Evolutionary conservation across 2,888 invertebrate genomes (phyloP).

Genomic region (Ophion obscuratus): DNA sequence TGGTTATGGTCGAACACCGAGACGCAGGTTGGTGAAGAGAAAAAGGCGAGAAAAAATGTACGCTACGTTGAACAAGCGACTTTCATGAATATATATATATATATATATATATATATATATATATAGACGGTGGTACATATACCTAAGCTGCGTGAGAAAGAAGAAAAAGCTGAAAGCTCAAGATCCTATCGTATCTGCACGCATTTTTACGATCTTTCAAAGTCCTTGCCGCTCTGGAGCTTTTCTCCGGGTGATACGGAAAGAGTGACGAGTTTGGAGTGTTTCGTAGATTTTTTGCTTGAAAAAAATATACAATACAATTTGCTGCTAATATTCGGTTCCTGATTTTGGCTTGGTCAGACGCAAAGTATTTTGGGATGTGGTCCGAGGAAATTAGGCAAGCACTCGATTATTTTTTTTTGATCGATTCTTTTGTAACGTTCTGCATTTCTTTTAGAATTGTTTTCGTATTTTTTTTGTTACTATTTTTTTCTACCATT

Average conservation of each 20-base stretch:
- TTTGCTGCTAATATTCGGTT: too few relatives aligned
- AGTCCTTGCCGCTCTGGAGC: slow-evolving; percentile 4
- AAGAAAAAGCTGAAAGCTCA: slow-evolving; percentile 24
- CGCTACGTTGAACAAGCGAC: slow-evolving; percentile 36
- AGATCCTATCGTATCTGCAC: slow-evolving; percentile 15
- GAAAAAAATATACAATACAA: neutral
- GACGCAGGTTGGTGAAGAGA: neutral
- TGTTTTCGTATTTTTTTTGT: neutral
- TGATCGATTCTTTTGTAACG: neutral
- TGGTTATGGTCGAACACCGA: slow-evolving; percentile 36
- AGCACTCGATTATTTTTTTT: neutral
- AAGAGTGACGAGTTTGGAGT: neutral
- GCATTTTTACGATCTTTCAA: slow-evolving; percentile 37
- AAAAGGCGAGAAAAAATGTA: slow-evolving; percentile 19
- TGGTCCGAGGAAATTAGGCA: neutral
- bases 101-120: too few relatives aligned
- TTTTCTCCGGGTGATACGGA: neutral
- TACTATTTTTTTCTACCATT: too few relatives aligned
- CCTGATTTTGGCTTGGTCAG: neutral
- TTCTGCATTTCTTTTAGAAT: too few relatives aligned
- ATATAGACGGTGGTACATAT: neutral
- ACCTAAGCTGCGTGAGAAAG: slow-evolving; percentile 2
- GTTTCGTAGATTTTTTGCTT: neutral
- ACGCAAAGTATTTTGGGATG: neutral
- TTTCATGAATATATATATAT: neutral